Conservation (phyloP, 2,888 invertebrate species). For the Vanessa cardui region DNA sequence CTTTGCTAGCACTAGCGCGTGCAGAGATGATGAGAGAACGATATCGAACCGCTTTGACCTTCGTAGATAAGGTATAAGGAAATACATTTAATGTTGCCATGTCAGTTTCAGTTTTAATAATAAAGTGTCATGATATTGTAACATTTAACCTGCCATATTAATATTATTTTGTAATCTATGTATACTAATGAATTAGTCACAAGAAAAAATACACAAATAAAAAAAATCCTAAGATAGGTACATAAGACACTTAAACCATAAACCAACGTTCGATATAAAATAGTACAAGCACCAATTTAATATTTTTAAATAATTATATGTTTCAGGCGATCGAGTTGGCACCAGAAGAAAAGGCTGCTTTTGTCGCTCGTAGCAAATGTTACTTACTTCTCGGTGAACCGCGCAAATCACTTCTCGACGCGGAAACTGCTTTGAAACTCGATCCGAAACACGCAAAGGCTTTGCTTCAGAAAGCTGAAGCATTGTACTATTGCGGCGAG, state of each 20-base stretch:
- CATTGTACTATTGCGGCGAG: constrained; percentile 94
- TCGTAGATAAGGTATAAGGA: constrained; percentile 89
- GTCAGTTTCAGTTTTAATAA: no score
- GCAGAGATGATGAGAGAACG: constrained; percentile 90
- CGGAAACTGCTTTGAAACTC: constrained; percentile 89
- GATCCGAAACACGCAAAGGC: constrained; percentile 86
- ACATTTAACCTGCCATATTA: no score
- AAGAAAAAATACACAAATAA: no score
- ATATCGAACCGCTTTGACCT: constrained; percentile 86
- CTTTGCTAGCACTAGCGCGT: constrained; percentile 88
- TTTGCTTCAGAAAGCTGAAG: constrained; percentile 95
- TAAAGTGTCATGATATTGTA: no score
- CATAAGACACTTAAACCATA: neutral
- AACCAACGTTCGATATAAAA: neutral
- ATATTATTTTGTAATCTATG: no score
- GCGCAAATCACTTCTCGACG: constrained; percentile 90
- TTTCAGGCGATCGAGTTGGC: constrained; percentile 93
- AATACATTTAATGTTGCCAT: no score
- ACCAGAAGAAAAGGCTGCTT: constrained; percentile 91
- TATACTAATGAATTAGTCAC: no score
- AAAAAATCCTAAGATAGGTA: no score
- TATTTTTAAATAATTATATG: constrained; percentile 9
- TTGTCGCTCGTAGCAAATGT: constrained; percentile 95
- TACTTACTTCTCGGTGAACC: constrained; percentile 93
- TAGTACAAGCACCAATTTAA: neutral